Conservation (phyloP, 2,888 invertebrate species). For the Ectemnius continuus region DNA sequence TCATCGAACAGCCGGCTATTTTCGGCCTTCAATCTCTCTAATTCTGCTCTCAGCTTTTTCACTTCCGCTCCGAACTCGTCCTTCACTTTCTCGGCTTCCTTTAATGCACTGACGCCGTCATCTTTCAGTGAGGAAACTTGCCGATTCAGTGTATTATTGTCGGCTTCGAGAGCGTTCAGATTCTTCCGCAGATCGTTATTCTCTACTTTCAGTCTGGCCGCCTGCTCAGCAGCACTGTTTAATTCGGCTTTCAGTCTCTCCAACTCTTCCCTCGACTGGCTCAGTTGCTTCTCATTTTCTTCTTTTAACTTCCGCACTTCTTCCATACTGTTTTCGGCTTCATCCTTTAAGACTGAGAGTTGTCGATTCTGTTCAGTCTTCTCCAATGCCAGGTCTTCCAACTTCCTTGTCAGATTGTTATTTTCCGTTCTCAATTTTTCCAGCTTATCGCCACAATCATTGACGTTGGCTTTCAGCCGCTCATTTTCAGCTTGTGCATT, state of each 20-base stretch:
- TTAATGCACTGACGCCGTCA: constrained; percentile 21
- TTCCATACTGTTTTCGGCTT: too few relatives aligned
- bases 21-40: constrained; percentile 27
- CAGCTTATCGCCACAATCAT: constrained; percentile 40
- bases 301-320: too few relatives aligned
- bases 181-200: constrained; percentile 31
- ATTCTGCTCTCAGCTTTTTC: constrained; percentile 33
- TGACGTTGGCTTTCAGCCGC: constrained; percentile 18
- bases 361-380: too few relatives aligned
- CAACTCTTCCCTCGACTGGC: constrained; percentile 13
- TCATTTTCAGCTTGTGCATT: background rate
- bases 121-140: constrained; percentile 39
- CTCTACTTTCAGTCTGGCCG: constrained; percentile 47
- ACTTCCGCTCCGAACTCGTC: constrained; percentile 13
- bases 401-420: constrained; percentile 27
- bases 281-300: background rate
- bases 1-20: too few relatives aligned
- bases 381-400: constrained; percentile 11
- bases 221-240: constrained; percentile 36
- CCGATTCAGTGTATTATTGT: constrained; percentile 36
- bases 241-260: constrained; percentile 20
- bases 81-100: constrained; percentile 34
- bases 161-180: constrained; percentile 29
- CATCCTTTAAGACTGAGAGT: too few relatives aligned
- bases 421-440: constrained; percentile 48